phyloP scores from a whole-genome alignment of 1,140 invertebrate species.

The Sesamia nonagrioides region DNA sequence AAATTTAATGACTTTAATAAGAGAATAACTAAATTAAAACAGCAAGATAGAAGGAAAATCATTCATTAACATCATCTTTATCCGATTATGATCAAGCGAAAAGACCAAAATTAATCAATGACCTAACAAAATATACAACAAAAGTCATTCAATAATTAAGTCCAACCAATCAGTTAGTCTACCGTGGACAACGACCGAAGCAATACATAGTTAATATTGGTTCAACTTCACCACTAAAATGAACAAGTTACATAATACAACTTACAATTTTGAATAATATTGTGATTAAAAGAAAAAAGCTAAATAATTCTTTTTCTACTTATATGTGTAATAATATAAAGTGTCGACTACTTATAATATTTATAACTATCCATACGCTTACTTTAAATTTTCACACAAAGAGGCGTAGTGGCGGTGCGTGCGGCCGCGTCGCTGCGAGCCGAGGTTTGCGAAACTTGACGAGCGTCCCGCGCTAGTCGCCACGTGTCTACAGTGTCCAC shows the following conservation, averaged over 20 bases:
- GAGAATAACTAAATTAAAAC: constrained; percentile 88
- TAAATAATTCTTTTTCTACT: constrained; percentile 86
- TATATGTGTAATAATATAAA: constrained; percentile 87
- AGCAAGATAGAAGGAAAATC: constrained; percentile 86
- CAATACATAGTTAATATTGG: constrained; percentile 69
- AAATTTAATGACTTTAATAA: constrained; percentile 88
- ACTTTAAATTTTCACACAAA: constrained; percentile 85
- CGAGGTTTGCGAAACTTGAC: neutral
- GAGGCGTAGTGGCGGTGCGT: constrained; percentile 55
- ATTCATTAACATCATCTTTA: constrained; percentile 84
- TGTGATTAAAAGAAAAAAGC: constrained; percentile 86
- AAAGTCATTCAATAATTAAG: constrained; percentile 87
- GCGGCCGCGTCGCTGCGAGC: constrained; percentile 30
- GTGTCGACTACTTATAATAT: constrained; percentile 86
- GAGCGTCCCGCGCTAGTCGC: neutral
- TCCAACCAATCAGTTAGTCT: constrained; percentile 81
- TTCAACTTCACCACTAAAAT: constrained; percentile 81
- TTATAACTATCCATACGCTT: constrained; percentile 85
- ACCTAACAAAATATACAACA: constrained; percentile 88
- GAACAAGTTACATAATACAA: constrained; percentile 85
- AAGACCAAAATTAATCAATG: constrained; percentile 87
- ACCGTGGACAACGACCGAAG: constrained; percentile 72
- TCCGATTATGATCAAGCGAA: constrained; percentile 83
- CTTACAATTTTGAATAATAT: constrained; percentile 87
- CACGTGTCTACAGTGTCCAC: too few relatives aligned